These are phyloP conservation scores for Osmerus mordax DNA, from an alignment of 2,113 vertebrate species.

Conservation along the genomic window DNA sequence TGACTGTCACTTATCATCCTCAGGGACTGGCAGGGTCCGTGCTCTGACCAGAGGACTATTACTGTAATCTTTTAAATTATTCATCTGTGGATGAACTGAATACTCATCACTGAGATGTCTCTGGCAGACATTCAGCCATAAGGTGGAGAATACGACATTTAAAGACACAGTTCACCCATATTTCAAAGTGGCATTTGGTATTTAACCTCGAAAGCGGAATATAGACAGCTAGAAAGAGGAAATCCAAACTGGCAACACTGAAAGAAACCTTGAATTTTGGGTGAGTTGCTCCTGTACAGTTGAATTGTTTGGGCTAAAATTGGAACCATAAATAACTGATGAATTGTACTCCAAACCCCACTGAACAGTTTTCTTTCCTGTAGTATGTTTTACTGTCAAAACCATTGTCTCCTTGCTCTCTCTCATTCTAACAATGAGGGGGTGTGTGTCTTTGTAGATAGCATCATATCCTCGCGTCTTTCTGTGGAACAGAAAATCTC, in stretches of 20 bases:
- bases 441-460: constrained; percentile 7
- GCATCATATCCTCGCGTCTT: background rate
- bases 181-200: too few species aligned
- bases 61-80: constrained; percentile 55
- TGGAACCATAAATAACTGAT: too few species aligned
- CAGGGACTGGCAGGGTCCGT: constrained; percentile 45
- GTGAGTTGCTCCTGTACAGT: background rate
- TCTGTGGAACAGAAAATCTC: background rate
- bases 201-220: too few species aligned
- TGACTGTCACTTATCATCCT: constrained; percentile 45
- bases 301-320: too few species aligned
- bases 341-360: too few species aligned
- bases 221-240: too few species aligned
- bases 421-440: background rate
- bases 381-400: background rate
- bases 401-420: background rate
- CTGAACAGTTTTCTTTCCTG: too few species aligned
- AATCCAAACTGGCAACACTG: too few species aligned
- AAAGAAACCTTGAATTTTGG: background rate
- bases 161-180: too few species aligned
- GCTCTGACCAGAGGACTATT: constrained; percentile 51
- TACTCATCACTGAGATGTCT: constrained; percentile 7
- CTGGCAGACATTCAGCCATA: too few species aligned
- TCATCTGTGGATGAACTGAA: constrained; percentile 48
- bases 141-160: too few species aligned